Evolutionary conservation across 2,888 invertebrate species (phyloP), one percentile per base, ranked within the genome.

Genomic region (Cataglyphis cursor): DNA sequence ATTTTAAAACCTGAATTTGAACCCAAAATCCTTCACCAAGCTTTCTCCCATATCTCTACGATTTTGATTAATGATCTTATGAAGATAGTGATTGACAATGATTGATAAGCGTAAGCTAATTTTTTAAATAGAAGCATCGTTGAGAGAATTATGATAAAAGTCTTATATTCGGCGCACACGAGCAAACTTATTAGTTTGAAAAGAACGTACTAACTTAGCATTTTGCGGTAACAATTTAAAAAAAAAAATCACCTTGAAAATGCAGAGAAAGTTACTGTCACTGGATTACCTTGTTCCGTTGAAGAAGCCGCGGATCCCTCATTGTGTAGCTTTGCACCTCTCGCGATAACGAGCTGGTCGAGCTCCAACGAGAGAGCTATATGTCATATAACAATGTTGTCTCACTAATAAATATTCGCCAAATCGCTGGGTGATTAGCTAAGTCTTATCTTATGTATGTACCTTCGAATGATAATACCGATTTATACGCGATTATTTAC

Each of bases 331-430:
- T 96, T 94, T 96, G 96, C 93, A 96, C 96, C 94, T 96, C 96
- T 94, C 96, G 95, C 91, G 96, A 96, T 92, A 96, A 95, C 92
- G 96, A 96, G 95, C 96, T 96, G 95, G 96, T 95, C 87, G 96
- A 96, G 95, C 96, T 96, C 96, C 96, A 96, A 95, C 96, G 96
- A 95, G 96, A 96, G 95, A 96, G 95, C 96, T 96, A 95, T 92
- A 94, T 95, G 94, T 95, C 95, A 95, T 93, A 93, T 94, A 95
- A 95, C 89, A 94, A 95, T 92, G 88, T 92, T 87, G 91, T 94
- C 94, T 94, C 93, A 93, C 91, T 93, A 91, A 93, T 90, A 91
- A 73, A 80, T 85, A 85, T 76, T 87, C 59, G 57, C 64, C 78
- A 80, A 82, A 61, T 85, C 78, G 24, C 73, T 85, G 35, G n/a